Base-by-base conservation (phyloP, 2,888 invertebrate species). In the Himalopsyche japonica region DNA sequence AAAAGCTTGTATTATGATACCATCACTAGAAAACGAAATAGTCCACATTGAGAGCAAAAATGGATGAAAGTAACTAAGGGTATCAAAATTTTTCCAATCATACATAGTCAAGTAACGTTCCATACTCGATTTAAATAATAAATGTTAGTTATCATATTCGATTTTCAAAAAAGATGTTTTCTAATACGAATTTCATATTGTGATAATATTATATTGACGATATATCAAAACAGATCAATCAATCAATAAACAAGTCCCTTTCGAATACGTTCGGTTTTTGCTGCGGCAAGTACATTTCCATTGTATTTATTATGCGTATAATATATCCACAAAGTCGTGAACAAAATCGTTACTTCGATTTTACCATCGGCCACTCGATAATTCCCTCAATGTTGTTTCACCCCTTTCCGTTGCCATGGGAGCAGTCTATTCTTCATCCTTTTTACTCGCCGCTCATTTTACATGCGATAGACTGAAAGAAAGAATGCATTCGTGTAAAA, bases 401-500 rank as follows among this genome's bases (percentile, higher is more conserved):
- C 83, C 82, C 82, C 76, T 82, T 83, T 34, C 77, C 43, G 86
- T 82, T 80, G 78, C 80, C 86, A 86, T 85, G 85, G 85, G 18
- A 80, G 85, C 80, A 30, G 30, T 70, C 70, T 24, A 70, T 70
- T 70, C 27, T 70, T 70, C 27, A 34, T 90, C 90, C 88, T 89
- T 87, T 83, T 91, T 88, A 86, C 20, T 49, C 88, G n/a, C 82
- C 12, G 0, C 1, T 7, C 30, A 49, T 86, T 86, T 32, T 47
- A 0, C 86, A 86, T 57, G 89, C 76, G 49, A 1, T 87, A 91
- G 83, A 81, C 90, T 88, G 90, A 90, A 57, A 82, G 86, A 0
- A n/a, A 85, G 87, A 88, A 76, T 88, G 85, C 83, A 90, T 90
- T 92, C 92, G 70, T 27, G 70, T 70, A 70, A 70, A 92, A 92